phyloP scores from a whole-genome alignment of 2,113 vertebrate genomes.

The Notarius lentiginosus region DNA sequence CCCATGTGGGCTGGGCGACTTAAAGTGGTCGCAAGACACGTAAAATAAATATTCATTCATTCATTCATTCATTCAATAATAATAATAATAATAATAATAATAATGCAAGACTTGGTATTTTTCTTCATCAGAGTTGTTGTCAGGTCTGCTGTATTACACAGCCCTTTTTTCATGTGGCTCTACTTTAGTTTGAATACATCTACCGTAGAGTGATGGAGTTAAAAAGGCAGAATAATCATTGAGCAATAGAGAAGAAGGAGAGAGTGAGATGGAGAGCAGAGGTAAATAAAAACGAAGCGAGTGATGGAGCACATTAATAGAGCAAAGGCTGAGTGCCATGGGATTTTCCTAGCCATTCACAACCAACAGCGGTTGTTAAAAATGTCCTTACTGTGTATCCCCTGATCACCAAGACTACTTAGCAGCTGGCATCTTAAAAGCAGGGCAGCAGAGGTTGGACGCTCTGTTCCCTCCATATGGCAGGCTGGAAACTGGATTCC shows the following conservation, averaged over 20 bases:
- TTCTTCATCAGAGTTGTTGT: neutral
- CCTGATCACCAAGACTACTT: slow-evolving; percentile 22
- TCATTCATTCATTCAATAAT: no score
- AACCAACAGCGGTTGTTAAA: slow-evolving; percentile 26
- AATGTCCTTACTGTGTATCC: slow-evolving; percentile 5
- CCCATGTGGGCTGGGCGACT: no score
- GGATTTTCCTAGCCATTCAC: slow-evolving; percentile 40
- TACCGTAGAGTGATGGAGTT: slow-evolving; percentile 20
- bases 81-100: neutral
- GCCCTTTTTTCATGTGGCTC: neutral
- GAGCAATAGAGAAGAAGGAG: neutral
- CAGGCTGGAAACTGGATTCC: slow-evolving; percentile 1
- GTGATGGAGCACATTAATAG: slow-evolving; percentile 46
- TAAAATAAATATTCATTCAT: no score
- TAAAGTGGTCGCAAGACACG: no score
- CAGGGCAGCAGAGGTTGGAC: neutral
- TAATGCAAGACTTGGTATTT: neutral
- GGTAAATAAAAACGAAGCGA: slow-evolving; percentile 36
- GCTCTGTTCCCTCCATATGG: neutral
- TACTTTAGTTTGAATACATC: neutral
- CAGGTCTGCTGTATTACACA: neutral
- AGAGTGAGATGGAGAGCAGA: slow-evolving; percentile 15
- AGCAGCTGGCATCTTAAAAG: slow-evolving; percentile 19
- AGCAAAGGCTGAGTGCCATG: slow-evolving; percentile 25
- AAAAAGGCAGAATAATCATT: slow-evolving; percentile 44